These are phyloP conservation scores for Grallaria varia DNA, from an alignment of 2,113 vertebrate genomes.

Conservation along the genomic window DNA sequence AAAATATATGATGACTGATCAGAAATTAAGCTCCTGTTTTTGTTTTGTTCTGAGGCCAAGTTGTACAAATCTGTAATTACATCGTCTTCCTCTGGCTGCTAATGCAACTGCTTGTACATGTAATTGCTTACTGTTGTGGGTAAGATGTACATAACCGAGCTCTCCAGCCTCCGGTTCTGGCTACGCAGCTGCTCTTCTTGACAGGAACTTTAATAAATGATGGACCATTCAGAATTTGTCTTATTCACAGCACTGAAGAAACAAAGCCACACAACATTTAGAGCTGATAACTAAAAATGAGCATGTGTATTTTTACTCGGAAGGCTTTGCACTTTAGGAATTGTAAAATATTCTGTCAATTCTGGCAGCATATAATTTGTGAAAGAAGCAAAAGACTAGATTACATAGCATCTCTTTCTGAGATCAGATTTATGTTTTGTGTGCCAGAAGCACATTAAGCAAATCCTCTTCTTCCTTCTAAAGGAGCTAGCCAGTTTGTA, in stretches of 20 bases:
- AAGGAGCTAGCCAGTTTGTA: slow-evolving; percentile 6
- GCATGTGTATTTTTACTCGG: not conserved
- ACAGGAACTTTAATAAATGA: not conserved
- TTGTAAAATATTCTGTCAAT: slow-evolving; percentile 33
- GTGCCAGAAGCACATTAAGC: slow-evolving; percentile 50
- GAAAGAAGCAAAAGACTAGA: slow-evolving; percentile 6
- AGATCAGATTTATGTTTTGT: slow-evolving; percentile 47
- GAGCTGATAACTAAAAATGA: slow-evolving; percentile 4
- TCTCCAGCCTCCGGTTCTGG: not conserved
- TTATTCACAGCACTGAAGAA: not conserved
- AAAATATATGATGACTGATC: not conserved
- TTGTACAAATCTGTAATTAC: not conserved
- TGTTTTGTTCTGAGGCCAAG: slow-evolving; percentile 27
- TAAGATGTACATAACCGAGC: not conserved
- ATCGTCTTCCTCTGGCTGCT: not conserved
- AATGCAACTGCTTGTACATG: not conserved
- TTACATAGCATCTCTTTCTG: not conserved
- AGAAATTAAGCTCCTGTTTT: not conserved
- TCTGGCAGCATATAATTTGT: not conserved
- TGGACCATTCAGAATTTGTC: not conserved
- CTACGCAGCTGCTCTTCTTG: slow-evolving; percentile 11
- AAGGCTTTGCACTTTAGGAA: not conserved
- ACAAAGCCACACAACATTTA: not conserved
- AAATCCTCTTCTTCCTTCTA: slow-evolving; percentile 62
- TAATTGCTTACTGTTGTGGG: not conserved